A percentile compares a stretch with the other conserved stretches of the same genome.
Conservation (phyloP, 2,113 vertebrate species). For the Symphodus melops region DNA sequence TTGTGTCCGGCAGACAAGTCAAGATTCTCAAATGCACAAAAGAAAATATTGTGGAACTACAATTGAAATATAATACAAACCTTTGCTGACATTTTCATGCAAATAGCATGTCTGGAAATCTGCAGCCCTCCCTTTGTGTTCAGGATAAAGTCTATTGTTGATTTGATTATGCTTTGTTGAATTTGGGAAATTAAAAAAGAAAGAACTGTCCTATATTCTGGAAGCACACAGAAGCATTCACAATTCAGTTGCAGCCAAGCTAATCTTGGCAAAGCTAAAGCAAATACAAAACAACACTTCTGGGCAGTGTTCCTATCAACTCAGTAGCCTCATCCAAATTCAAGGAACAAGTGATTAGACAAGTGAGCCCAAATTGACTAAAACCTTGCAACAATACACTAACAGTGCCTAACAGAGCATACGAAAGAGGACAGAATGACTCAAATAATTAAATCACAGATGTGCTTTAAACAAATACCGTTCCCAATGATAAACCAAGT, state of each 20-base stretch:
- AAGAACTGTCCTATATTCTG: slow-evolving; percentile 24
- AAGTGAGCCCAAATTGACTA: slow-evolving; percentile 59
- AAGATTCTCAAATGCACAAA: neutral
- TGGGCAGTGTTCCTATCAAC: slow-evolving; percentile 59
- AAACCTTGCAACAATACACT: slow-evolving; percentile 56
- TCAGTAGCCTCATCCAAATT: slow-evolving; percentile 55
- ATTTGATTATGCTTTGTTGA: slow-evolving; percentile 28
- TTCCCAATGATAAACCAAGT: slow-evolving; percentile 19
- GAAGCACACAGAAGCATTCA: slow-evolving; percentile 33
- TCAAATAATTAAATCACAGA: slow-evolving; percentile 55
- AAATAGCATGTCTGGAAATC: slow-evolving; percentile 2
- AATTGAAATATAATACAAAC: neutral
- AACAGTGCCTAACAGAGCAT: slow-evolving; percentile 25
- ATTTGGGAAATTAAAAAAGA: slow-evolving; percentile 44
- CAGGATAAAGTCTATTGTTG: slow-evolving; percentile 8
- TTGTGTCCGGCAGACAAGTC: neutral
- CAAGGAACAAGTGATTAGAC: slow-evolving; percentile 63
- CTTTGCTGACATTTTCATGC: neutral
- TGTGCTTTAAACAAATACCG: slow-evolving; percentile 35
- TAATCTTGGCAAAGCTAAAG: slow-evolving; percentile 58
- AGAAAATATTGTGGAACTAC: neutral
- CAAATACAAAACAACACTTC: slow-evolving; percentile 61
- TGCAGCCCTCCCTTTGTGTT: neutral
- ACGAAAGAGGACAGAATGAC: slow-evolving; percentile 39
- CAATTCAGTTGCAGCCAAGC: slow-evolving; percentile 55